phyloP scores from a whole-genome alignment of 2,888 invertebrate species.

The Torymus tubicola region DNA sequence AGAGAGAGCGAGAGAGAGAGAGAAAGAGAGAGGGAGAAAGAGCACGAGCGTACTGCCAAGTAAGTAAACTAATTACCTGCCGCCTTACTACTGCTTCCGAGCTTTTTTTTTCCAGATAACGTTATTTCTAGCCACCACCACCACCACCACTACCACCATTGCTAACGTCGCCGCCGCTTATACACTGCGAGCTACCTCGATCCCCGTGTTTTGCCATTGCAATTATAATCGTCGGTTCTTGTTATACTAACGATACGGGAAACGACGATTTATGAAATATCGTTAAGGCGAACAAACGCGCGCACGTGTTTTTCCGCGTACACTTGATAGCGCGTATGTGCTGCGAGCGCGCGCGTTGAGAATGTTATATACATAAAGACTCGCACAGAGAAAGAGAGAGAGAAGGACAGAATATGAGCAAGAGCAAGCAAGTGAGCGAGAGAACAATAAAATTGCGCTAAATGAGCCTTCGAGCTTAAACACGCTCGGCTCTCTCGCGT shows the following conservation, averaged over 20 bases:
- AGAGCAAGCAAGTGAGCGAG: background rate
- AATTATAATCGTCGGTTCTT: slow-evolving; percentile 65
- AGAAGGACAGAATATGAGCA: too few species aligned
- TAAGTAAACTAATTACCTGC: slow-evolving; percentile 70
- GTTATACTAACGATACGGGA: slow-evolving; percentile 62
- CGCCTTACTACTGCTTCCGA: slow-evolving; percentile 61
- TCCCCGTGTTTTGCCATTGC: slow-evolving; percentile 63
- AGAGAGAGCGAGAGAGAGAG: slow-evolving; percentile 10
- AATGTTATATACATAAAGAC: too few species aligned
- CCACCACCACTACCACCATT: too few species aligned
- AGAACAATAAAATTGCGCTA: slow-evolving; percentile 22
- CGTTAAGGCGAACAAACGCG: slow-evolving; percentile 56
- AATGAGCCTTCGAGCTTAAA: slow-evolving; percentile 40
- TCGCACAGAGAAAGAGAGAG: too few species aligned
- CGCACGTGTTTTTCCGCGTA: slow-evolving; percentile 56
- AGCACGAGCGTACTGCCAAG: slow-evolving; percentile 58
- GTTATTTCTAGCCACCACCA: slow-evolving; percentile 62
- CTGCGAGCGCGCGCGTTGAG: too few species aligned
- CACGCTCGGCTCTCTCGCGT: background rate
- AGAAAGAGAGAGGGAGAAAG: slow-evolving; percentile 3
- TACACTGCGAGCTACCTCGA: background rate
- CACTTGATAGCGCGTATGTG: slow-evolving; percentile 30
- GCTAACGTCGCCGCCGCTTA: background rate
- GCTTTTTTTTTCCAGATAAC: slow-evolving; percentile 61
- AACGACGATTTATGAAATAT: slow-evolving; percentile 66